These are phyloP conservation scores for Papilio glaucus DNA, from an alignment of 1,140 invertebrate genomes.

Conservation along the genomic window DNA sequence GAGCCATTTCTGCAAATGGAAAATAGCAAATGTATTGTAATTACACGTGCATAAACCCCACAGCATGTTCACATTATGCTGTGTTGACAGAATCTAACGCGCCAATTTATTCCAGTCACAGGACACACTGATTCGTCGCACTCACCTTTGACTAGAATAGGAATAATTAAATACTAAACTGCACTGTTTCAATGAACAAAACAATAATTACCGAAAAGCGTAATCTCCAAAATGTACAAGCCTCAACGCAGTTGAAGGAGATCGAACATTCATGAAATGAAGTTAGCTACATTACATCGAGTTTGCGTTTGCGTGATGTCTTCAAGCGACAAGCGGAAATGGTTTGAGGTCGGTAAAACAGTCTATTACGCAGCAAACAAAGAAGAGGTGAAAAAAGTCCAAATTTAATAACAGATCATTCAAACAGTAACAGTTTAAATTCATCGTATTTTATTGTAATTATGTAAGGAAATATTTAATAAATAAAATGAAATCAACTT, in stretches of 20 bases:
- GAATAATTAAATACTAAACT: constrained; percentile 49
- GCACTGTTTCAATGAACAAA: constrained; percentile 61
- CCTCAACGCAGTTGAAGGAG: constrained; percentile 79
- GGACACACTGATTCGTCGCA: constrained; percentile 42
- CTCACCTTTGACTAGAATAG: constrained; percentile 57
- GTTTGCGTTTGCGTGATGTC: constrained; percentile 75
- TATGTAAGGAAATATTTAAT: background rate
- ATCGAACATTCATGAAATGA: constrained; percentile 81
- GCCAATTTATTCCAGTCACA: constrained; percentile 66
- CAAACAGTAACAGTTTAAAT: background rate
- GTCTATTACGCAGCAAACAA: constrained; percentile 69
- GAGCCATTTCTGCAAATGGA: constrained; percentile 81
- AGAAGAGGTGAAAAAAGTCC: constrained; percentile 6
- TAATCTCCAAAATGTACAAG: constrained; percentile 76
- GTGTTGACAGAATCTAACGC: constrained; percentile 80
- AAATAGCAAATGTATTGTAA: constrained; percentile 66
- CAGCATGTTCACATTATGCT: constrained; percentile 67
- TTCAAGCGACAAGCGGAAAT: constrained; percentile 78
- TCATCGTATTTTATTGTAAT: background rate
- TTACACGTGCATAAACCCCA: constrained; percentile 77
- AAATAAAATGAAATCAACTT: background rate
- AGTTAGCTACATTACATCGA: constrained; percentile 67
- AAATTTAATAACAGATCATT: background rate
- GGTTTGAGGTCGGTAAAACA: constrained; percentile 68
- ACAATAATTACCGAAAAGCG: constrained; percentile 81